Base-by-base conservation (phyloP, 2,888 invertebrate genomes). In the Elysia crispata region DNA sequence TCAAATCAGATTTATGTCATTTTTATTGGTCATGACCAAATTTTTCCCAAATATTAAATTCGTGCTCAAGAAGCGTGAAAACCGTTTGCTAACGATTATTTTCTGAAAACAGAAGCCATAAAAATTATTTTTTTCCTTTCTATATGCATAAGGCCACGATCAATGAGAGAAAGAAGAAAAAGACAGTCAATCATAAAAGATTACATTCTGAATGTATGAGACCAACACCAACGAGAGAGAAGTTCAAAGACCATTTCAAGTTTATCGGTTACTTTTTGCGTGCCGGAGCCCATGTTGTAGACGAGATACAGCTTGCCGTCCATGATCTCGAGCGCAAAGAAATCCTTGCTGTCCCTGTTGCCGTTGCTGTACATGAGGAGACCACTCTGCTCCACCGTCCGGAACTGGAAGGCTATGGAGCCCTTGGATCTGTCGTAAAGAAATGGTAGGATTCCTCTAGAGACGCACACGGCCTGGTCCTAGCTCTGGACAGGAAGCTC, bases 371-470 rank as follows among this genome's bases (percentile, higher is more conserved):
- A 96, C 91, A 98, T 95, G 78, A 99, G 95, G 85, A 99, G 94
- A 31, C 98, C 98, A 90, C 98, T 97, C 11, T 97, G 96, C 92
- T 98, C 98, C 91, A 96, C 97, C 69, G 98, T 98, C 83, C 98
- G 95, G 91, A 99, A 97, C 93, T 98, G 97, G 93, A 98, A 97
- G 66, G 97, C 96, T 90, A 98, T 95, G 41, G 96, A 96, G 82
- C 97, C 97, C 33, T 86, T 95, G 90, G 96, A 95, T 90, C 96
- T 96, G 79, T 79, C 74, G 50, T 73, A 33, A 28, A 78, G 60
- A 62, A 64, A 78, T 50, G 73, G 73, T n/a, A 78, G 41, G 1
- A 78, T 78, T 41, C 78, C 78, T 72, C 78, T 78, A 78, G 64
- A 78, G 50, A 78, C 62, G 57, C 72, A 78, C 78, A 78, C 72